Evolutionary conservation across 2,113 vertebrate genomes (phyloP), one percentile per base, ranked within the genome.

Genomic region (Eurypyga helias): DNA sequence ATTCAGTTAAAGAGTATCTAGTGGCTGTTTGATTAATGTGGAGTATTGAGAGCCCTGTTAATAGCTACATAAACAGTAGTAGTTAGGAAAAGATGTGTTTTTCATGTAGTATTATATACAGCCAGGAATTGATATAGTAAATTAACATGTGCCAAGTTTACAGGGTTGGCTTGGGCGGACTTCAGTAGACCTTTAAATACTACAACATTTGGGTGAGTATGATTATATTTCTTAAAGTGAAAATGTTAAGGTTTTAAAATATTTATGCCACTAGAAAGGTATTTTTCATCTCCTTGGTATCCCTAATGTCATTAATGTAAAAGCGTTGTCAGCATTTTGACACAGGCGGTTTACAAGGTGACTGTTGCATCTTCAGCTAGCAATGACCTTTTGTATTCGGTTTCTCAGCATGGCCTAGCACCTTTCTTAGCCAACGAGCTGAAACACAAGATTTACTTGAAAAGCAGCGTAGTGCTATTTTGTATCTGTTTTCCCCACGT

Each of bases 191-290:
- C 45, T 67, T 79, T 57, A 64, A 94, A 45, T 21, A 20, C 43
- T 41, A 17, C 13, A 71, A 6, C 84, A 49, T 87, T 89, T 76
- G 55, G 6, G 48, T 54, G 33, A 72, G 20, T 60, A n/a, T 49
- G 19, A 94, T 23, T 71, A 21, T 81, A 65, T 95, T 89, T 94
- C 71, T 87, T 94, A 87, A 96, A 94, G 83, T 77, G 12, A 79
- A 90, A 85, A 92, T 64, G n/a, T 34, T 94, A 64, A 54, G 8
- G 38, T 55, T 95, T 96, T 88, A 3, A 25, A 92, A 77, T 69
- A 38, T 95, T 88, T 11, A 13, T 86, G 49, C 15, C 45, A 45
- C 38, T 66, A 72, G 86, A 60, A 88, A 65, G 48, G 57, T 21
- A 36, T 71, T 83, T 78, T n/a, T 41, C 14, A 21, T 86, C 24